A percentile compares a stretch with the other conserved stretches of the same genome.
These are phyloP conservation scores for Trichopria drosophilae DNA, from an alignment of 2,888 invertebrate species.

Conservation along the genomic window DNA sequence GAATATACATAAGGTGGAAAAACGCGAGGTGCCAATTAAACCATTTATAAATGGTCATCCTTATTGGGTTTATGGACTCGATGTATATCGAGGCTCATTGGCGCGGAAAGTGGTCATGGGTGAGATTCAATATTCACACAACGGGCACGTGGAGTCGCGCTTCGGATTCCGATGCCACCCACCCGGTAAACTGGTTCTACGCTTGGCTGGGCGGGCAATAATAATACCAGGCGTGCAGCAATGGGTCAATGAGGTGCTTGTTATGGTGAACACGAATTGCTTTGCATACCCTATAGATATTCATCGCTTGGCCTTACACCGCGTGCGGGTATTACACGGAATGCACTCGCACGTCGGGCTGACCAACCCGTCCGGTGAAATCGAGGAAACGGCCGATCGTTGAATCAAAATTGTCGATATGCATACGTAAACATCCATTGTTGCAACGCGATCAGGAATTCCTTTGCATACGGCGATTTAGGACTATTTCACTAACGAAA, in stretches of 20 bases:
- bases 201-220: slow-evolving; percentile 44
- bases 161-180: slow-evolving; percentile 47
- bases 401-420: too few relatives aligned
- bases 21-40: too few relatives aligned
- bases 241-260: slow-evolving; percentile 57
- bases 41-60: too few relatives aligned
- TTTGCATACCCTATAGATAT: slow-evolving; percentile 56
- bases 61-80: too few relatives aligned
- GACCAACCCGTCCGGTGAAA: too few relatives aligned
- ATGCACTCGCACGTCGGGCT: slow-evolving; percentile 31
- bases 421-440: too few relatives aligned
- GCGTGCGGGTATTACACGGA: slow-evolving; percentile 30
- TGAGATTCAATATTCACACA: slow-evolving; percentile 27
- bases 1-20: too few relatives aligned
- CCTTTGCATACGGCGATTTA: too few relatives aligned
- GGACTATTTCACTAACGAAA: too few relatives aligned
- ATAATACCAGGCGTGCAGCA: slow-evolving; percentile 46
- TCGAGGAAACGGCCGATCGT: slow-evolving; percentile 31
- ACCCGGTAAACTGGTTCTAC: slow-evolving; percentile 48
- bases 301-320: slow-evolving; percentile 44
- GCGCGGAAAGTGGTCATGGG: slow-evolving; percentile 32
- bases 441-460: too few relatives aligned
- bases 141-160: slow-evolving; percentile 28
- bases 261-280: slow-evolving; percentile 55
- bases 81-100: slow-evolving; percentile 21